Evolutionary conservation across 2,888 invertebrate species (phyloP).

Genomic region (Oligia strigilis): DNA sequence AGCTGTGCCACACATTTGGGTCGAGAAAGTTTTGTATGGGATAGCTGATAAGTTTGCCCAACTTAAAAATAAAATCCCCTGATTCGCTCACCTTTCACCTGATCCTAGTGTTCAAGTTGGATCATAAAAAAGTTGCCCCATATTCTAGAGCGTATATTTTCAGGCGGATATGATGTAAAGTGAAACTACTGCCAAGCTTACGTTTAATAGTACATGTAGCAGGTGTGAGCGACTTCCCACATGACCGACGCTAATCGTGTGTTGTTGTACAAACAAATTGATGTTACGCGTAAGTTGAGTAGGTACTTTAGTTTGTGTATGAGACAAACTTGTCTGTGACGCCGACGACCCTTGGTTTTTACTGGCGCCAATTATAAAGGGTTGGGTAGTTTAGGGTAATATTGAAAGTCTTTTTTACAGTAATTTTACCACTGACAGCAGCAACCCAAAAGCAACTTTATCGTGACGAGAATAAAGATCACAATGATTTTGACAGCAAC

Average conservation of each 20-base stretch:
- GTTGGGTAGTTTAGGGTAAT: neutral
- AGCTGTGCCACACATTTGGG: neutral
- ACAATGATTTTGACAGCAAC: too few species aligned
- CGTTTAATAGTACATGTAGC: constrained; percentile 70
- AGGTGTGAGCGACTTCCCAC: constrained; percentile 79
- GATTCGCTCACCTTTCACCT: neutral
- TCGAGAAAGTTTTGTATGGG: neutral
- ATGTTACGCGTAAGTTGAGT: constrained; percentile 79
- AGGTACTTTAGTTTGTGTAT: constrained; percentile 65
- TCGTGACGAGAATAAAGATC: too few species aligned
- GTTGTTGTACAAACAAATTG: constrained; percentile 87
- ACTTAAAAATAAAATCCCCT: neutral
- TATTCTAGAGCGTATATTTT: neutral
- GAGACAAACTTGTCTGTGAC: constrained; percentile 22
- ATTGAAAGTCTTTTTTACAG: too few species aligned
- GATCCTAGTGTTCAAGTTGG: too few species aligned
- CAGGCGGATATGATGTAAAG: neutral
- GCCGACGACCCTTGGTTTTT: neutral
- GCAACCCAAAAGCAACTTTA: too few species aligned
- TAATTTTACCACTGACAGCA: too few species aligned
- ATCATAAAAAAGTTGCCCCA: neutral
- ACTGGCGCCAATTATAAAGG: constrained; percentile 1
- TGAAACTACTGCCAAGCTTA: constrained; percentile 46
- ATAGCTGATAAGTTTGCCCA: neutral
- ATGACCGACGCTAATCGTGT: constrained; percentile 82